A percentile compares a stretch with the other conserved stretches of the same genome.
These are phyloP conservation scores for Trichonephila clavata DNA, from an alignment of 1,140 invertebrate genomes.

Conservation along the genomic window DNA sequence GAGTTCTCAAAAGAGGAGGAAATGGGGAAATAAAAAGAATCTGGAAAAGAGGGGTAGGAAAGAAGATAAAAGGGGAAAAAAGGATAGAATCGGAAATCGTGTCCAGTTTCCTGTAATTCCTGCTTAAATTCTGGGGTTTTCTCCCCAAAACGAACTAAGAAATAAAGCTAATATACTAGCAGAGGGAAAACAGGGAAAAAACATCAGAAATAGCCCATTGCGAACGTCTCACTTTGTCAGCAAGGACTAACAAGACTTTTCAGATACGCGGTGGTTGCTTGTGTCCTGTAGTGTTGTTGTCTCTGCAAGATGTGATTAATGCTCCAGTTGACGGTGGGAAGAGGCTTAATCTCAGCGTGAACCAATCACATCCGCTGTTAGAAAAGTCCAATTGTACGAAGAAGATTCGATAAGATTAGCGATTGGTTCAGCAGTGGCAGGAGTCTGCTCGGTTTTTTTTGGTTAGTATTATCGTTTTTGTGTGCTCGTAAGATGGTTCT, in stretches of 20 bases:
- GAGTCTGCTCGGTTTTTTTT: not conserved
- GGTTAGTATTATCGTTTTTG: not conserved
- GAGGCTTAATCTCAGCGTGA: slow-evolving; percentile 59
- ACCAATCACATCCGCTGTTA: slow-evolving; percentile 59
- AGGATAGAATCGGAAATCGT: slow-evolving; percentile 43
- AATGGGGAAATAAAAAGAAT: slow-evolving; percentile 30
- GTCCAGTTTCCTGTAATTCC: slow-evolving; percentile 56
- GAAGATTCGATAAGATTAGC: slow-evolving; percentile 58
- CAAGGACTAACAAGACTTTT: slow-evolving; percentile 37
- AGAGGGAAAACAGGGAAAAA: not conserved
- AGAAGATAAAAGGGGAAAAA: not conserved
- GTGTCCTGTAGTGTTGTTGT: slow-evolving; percentile 27
- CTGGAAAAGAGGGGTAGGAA: not conserved
- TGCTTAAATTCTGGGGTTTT: slow-evolving; percentile 43
- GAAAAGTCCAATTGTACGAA: slow-evolving; percentile 55
- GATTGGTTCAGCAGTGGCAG: slow-evolving; percentile 18
- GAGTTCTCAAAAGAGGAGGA: slow-evolving; percentile 21
- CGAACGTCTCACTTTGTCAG: slow-evolving; percentile 36
- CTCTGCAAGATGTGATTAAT: slow-evolving; percentile 49
- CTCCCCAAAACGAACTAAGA: slow-evolving; percentile 37
- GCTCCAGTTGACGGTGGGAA: slow-evolving; percentile 24
- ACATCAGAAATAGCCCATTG: slow-evolving; percentile 38
- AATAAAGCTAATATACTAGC: slow-evolving; percentile 50
- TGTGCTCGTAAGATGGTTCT: not conserved
- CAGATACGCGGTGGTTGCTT: not conserved